Percentiles rank a stretch among this genome's conserved stretches.
phyloP scores from a whole-genome alignment of 2,888 invertebrate genomes.

The Junonia oenone region DNA sequence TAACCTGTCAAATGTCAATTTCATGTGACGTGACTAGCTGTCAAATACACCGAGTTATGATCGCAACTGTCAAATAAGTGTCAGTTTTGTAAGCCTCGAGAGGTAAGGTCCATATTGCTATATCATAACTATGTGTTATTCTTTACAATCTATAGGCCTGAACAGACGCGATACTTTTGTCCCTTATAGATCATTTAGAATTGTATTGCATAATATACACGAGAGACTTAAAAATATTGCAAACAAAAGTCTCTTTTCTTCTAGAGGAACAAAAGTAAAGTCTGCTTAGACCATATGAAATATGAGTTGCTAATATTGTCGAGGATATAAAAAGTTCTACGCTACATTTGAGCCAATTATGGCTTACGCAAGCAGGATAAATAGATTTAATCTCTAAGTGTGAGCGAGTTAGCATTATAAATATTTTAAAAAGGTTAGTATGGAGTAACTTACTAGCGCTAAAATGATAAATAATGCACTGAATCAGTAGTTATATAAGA shows the following conservation, averaged over 20 bases:
- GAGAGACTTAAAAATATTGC: too few species aligned
- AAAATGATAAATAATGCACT: slow-evolving; percentile 4
- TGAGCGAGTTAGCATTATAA: slow-evolving; percentile 5
- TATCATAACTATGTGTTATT: slow-evolving; percentile 21
- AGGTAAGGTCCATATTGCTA: not conserved
- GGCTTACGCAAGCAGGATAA: not conserved
- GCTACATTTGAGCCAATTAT: not conserved
- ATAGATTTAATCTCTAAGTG: not conserved
- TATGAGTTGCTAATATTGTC: slow-evolving; percentile 10
- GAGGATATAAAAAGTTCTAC: slow-evolving; percentile 9
- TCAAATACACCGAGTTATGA: slow-evolving; percentile 46
- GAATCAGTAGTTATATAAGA: not conserved
- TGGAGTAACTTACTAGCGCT: slow-evolving; percentile 12
- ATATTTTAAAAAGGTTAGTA: not conserved
- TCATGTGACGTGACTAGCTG: slow-evolving; percentile 67
- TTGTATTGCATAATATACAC: too few species aligned
- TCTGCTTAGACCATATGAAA: too few species aligned
- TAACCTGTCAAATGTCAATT: slow-evolving; percentile 53
- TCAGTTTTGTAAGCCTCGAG: not conserved
- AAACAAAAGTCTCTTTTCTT: too few species aligned
- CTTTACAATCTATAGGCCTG: slow-evolving; percentile 17
- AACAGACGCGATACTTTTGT: too few species aligned
- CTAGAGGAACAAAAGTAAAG: too few species aligned
- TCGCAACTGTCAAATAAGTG: slow-evolving; percentile 16
- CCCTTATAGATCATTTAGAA: too few species aligned